Base-by-base conservation (phyloP, 2,113 vertebrate species). In the Microtus pennsylvanicus region DNA sequence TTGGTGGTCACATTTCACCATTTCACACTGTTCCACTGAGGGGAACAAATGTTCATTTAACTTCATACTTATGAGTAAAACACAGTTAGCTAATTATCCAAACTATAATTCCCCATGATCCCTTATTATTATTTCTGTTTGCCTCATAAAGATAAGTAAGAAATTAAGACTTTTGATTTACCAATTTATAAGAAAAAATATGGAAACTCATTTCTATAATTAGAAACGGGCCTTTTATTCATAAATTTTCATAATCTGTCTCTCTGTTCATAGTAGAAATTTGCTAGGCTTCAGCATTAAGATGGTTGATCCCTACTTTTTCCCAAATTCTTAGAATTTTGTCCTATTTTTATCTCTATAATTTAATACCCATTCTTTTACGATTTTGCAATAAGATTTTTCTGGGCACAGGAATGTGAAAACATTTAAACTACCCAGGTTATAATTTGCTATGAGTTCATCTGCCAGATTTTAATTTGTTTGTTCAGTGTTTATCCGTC, bases 401-500 rank as follows among this genome's bases (percentile, higher is more conserved):
- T 89, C 88, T 70, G 35, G 67, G 67, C 35, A 42, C 95, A 21
- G 50, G 67, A 94, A 91, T 86, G 74, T 87, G 45, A 94, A 94
- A 93, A 87, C 61, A 83, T 95, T 97, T 97, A 96, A 82, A 95
- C 95, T 96, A n/a, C 63, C 35, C 63, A 92, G 55, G 91, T 95
- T 92, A 80, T 96, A 97, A 97, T 94, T 95, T 97, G 96, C 52
- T 74, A 89, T 58, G 4, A 63, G 42, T 52, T 93, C 90, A 94
- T 70, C 77, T 97, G 87, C 69, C 80, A 91, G 90, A 92, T 75
- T 67, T 95, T 97, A 98, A 95, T 94, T 97, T 45, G 26, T 92
- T 97, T 93, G 90, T 89, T 82, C 89, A 94, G 14, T 97, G 95
- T 96, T 97, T 97, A 91, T 93, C 52, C 96, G 76, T 22, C 30